These are phyloP conservation scores for Eudyptes chrysolophus DNA, from an alignment of 2,113 vertebrate genomes.

Conservation along the genomic window DNA sequence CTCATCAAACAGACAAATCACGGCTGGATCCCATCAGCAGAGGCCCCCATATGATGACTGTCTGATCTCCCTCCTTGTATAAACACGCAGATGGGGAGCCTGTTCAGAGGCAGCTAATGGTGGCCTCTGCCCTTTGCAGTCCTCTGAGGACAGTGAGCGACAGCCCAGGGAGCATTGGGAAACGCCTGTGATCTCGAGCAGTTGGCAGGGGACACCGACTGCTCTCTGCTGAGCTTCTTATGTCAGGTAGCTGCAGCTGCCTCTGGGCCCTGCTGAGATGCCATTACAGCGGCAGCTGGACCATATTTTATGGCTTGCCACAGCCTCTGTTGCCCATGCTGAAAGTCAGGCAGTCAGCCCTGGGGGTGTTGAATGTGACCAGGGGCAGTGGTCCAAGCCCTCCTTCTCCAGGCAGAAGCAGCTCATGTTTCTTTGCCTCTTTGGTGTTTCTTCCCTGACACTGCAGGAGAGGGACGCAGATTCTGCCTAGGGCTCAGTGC, in stretches of 20 bases:
- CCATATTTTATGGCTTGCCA: not conserved
- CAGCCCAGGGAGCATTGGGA: not conserved
- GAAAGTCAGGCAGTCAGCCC: not conserved
- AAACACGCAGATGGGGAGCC: not conserved
- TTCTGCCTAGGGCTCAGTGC: not conserved
- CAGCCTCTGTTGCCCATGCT: not conserved
- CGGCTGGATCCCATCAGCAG: not conserved
- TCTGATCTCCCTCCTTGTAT: not conserved
- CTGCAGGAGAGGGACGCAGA: not conserved
- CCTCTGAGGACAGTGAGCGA: not conserved
- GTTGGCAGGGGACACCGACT: not conserved
- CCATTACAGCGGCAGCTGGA: not conserved
- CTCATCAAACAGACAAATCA: not conserved
- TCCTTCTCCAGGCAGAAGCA: not conserved
- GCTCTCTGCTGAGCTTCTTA: not conserved
- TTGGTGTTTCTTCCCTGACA: not conserved
- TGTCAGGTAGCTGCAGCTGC: not conserved
- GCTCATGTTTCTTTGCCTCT: not conserved
- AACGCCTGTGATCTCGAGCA: not conserved
- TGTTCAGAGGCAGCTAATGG: not conserved
- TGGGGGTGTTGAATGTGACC: not conserved
- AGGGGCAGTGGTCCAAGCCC: not conserved
- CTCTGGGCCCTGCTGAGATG: not conserved
- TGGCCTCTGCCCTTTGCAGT: not conserved
- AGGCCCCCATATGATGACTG: not conserved